Percentiles rank a stretch among this genome's conserved stretches.
Evolutionary conservation across 2,797 vertebrate species (phyloP).

Genomic region (Enteromius treurensis): DNA sequence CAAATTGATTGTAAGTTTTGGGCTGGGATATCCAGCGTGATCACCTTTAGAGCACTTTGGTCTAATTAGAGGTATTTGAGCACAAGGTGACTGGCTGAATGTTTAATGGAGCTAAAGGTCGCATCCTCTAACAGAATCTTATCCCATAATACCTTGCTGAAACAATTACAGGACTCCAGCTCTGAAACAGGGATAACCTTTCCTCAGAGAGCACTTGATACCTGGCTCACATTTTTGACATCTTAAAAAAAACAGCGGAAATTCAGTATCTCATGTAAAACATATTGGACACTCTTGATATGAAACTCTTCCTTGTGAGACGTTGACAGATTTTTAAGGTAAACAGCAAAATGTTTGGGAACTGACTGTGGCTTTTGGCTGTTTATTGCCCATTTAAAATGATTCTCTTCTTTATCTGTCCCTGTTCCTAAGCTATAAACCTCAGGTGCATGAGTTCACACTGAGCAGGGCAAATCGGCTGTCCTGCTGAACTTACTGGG

Average conservation of each 20-base stretch:
- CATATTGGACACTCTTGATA: neutral
- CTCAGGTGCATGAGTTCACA: neutral
- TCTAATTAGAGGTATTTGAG: slow-evolving; percentile 51
- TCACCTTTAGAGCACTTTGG: slow-evolving; percentile 21
- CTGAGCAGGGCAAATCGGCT: neutral
- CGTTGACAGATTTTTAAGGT: neutral
- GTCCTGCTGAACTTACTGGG: neutral
- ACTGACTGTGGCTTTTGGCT: neutral
- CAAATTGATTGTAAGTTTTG: slow-evolving; percentile 5
- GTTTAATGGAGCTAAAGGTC: slow-evolving; percentile 48
- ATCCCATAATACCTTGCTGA: slow-evolving; percentile 30
- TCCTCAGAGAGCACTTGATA: slow-evolving; percentile 13
- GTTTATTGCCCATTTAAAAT: neutral
- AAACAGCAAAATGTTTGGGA: neutral
- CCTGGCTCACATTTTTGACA: slow-evolving; percentile 14
- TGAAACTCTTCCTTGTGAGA: neutral
- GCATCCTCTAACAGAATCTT: neutral
- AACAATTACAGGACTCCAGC: slow-evolving; percentile 46
- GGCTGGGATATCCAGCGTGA: neutral
- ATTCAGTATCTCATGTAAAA: neutral
- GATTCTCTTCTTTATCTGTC: neutral
- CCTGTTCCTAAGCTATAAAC: neutral
- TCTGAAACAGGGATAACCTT: slow-evolving; percentile 45
- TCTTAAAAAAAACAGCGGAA: slow-evolving; percentile 8
- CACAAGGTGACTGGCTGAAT: slow-evolving; percentile 39